These are phyloP conservation scores for Periparus ater DNA, from an alignment of 2,797 vertebrate genomes.

Conservation along the genomic window DNA sequence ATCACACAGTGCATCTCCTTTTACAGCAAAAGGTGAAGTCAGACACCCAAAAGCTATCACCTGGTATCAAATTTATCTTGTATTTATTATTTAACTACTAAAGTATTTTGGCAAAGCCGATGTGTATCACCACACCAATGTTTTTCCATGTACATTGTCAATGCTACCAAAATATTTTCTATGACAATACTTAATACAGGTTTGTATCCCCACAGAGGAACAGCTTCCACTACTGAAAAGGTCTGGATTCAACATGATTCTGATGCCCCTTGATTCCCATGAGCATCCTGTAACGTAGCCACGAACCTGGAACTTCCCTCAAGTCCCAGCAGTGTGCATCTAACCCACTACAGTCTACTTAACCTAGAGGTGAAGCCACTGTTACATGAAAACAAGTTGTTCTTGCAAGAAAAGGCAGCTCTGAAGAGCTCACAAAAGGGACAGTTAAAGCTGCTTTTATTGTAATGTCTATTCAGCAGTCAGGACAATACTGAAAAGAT, in stretches of 20 bases:
- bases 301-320: background rate
- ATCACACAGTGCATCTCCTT: background rate
- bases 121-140: accelerated
- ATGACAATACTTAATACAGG: accelerated
- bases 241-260: background rate
- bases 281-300: accelerated
- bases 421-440: background rate
- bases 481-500: background rate
- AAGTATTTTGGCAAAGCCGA: background rate
- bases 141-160: background rate
- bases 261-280: accelerated
- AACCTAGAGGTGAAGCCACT: background rate
- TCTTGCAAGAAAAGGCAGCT: background rate
- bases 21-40: background rate
- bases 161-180: background rate
- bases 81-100: background rate
- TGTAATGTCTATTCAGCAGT: background rate
- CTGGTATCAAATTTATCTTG: background rate
- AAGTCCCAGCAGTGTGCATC: background rate
- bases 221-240: background rate
- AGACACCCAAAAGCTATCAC: background rate
- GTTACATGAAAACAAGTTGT: background rate
- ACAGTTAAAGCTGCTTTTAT: background rate
- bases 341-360: background rate
- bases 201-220: background rate